phyloP scores from a whole-genome alignment of 1,140 invertebrate genomes.

The Holcopasites calliopsidis region DNA sequence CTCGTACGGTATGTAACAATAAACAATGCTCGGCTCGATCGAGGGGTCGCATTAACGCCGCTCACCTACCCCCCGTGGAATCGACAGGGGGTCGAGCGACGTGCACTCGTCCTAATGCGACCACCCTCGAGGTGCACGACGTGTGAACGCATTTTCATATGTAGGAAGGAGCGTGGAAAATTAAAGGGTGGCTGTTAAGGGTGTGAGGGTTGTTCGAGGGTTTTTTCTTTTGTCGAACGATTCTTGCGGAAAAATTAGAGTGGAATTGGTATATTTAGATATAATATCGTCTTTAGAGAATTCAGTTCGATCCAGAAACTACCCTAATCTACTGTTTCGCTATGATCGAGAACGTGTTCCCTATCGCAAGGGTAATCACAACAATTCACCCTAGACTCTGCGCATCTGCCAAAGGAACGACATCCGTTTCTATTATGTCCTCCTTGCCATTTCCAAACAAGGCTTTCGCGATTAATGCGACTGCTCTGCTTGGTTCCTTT shows the following conservation, averaged over 20 bases:
- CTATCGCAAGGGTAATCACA: slow-evolving; percentile 39
- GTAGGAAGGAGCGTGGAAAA: neutral
- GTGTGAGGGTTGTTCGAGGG: neutral
- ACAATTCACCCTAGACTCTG: slow-evolving; percentile 15
- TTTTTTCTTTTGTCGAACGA: too few species aligned
- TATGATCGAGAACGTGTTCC: neutral
- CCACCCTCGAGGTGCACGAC: slow-evolving; percentile 14
- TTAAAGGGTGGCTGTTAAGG: neutral
- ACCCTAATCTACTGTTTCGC: neutral
- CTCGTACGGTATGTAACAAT: slow-evolving; percentile 2
- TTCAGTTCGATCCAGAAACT: too few species aligned
- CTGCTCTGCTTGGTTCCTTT: slow-evolving; percentile 25
- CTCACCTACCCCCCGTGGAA: slow-evolving; percentile 19
- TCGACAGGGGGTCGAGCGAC: slow-evolving; percentile 4
- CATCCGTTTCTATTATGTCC: slow-evolving; percentile 42
- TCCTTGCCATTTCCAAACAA: neutral
- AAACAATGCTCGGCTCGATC: slow-evolving; percentile 3
- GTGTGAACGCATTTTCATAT: slow-evolving; percentile 5
- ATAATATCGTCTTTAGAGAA: too few species aligned
- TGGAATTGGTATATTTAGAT: too few species aligned
- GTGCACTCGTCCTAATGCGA: slow-evolving; percentile 1
- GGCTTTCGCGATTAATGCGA: slow-evolving; percentile 13
- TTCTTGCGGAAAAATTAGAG: neutral
- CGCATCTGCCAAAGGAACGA: neutral
- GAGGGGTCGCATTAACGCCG: slow-evolving; percentile 30